A percentile compares a stretch with the other conserved stretches of the same genome.
These are phyloP conservation scores for Amblyraja radiata DNA, from an alignment of 2,797 vertebrate genomes.

Conservation along the genomic window DNA sequence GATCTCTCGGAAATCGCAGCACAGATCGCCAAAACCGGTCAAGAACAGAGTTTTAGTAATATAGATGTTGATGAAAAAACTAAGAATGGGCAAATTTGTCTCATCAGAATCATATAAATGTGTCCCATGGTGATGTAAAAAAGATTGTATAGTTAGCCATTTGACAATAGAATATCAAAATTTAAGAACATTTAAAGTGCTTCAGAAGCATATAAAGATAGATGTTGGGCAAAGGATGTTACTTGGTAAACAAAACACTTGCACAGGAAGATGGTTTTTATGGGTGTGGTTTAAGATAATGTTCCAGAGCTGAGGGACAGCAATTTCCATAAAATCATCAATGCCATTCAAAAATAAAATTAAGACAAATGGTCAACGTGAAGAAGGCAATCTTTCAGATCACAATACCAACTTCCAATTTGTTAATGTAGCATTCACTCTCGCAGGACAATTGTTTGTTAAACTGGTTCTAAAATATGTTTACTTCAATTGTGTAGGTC, in stretches of 20 bases:
- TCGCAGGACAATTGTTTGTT: background rate
- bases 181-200: too few relatives aligned
- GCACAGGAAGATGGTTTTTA: background rate
- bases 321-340: background rate
- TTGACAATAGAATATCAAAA: too few relatives aligned
- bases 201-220: background rate
- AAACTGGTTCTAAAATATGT: background rate
- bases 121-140: background rate
- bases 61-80: too few relatives aligned
- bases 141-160: too few relatives aligned
- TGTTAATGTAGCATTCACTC: background rate
- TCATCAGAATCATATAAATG: background rate
- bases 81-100: background rate
- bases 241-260: background rate
- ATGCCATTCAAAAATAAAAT: background rate
- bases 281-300: background rate
- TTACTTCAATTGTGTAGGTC: slow-evolving; percentile 48
- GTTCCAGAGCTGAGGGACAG: background rate
- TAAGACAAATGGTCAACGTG: background rate
- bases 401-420: background rate
- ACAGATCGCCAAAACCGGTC: too few relatives aligned
- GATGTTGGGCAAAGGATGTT: background rate
- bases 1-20: too few relatives aligned
- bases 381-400: background rate
- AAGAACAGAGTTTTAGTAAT: too few relatives aligned